Conservation (phyloP, 2,797 vertebrate genomes). For the Cirrhinus mrigala region DNA sequence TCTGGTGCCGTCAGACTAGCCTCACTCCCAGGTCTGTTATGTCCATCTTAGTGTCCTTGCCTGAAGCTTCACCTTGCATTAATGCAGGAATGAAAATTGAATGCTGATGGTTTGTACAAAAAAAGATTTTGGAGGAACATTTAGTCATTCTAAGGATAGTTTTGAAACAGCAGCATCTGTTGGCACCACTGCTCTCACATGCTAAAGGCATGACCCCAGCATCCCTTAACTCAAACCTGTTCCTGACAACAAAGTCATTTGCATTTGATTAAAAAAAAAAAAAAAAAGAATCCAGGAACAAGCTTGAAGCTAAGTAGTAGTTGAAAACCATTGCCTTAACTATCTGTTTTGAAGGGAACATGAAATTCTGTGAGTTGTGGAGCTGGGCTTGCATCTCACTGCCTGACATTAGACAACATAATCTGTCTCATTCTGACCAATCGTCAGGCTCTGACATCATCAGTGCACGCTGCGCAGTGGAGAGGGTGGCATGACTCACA, state of each 20-base stretch:
- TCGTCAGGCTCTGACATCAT: slow-evolving; percentile 44
- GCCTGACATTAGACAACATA: slow-evolving; percentile 37
- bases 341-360: neutral
- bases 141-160: neutral
- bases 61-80: slow-evolving; percentile 1
- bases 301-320: neutral
- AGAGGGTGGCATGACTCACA: slow-evolving; percentile 50
- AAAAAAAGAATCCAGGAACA: neutral
- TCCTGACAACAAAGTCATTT: neutral
- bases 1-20: neutral
- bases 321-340: neutral
- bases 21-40: neutral
- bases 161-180: neutral
- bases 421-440: slow-evolving; percentile 29
- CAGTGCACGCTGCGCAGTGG: slow-evolving; percentile 9
- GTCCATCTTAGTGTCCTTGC: slow-evolving; percentile 12
- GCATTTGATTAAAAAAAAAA: neutral
- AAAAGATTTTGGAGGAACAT: neutral
- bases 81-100: neutral
- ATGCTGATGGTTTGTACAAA: neutral
- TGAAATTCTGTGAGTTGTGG: neutral
- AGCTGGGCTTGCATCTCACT: neutral
- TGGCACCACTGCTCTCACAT: neutral
- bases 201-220: too few relatives aligned
- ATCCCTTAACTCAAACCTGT: neutral